These are phyloP conservation scores for Aphidius gifuensis DNA, from an alignment of 1,140 invertebrate genomes.

Conservation along the genomic window DNA sequence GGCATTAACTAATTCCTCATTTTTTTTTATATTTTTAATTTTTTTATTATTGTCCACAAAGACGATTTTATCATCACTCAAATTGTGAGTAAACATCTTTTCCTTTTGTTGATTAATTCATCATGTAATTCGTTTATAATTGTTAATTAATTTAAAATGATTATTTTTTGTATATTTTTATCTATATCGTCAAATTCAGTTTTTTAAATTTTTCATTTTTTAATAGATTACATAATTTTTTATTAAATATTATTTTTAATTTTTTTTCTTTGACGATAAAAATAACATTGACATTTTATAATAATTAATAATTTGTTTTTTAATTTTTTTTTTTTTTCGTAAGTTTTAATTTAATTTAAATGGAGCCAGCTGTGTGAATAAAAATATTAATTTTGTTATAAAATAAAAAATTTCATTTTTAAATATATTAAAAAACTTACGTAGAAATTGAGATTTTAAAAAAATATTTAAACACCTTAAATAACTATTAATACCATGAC, in stretches of 20 bases:
- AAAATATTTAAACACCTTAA: background rate
- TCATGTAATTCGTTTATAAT: too few species aligned
- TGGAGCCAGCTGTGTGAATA: too few species aligned
- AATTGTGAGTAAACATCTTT: too few species aligned
- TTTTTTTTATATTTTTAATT: slow-evolving; percentile 20
- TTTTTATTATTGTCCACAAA: slow-evolving; percentile 30
- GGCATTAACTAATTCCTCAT: slow-evolving; percentile 10
- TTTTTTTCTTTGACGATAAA: background rate
- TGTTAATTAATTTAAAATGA: too few species aligned
- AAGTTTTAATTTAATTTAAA: too few species aligned
- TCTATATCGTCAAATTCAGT: slow-evolving; percentile 4
- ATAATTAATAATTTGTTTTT: background rate
- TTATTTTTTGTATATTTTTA: background rate
- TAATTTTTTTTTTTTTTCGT: background rate
- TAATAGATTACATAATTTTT: slow-evolving; percentile 17
- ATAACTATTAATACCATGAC: slow-evolving; percentile 8
- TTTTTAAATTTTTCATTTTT: slow-evolving; percentile 9
- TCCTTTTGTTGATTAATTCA: too few species aligned
- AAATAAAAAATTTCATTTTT: too few species aligned
- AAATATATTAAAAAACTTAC: too few species aligned
- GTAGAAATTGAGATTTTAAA: too few species aligned
- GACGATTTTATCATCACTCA: slow-evolving; percentile 16
- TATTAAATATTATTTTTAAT: slow-evolving; percentile 5
- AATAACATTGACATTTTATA: background rate
- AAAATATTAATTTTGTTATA: too few species aligned